These are phyloP conservation scores for Scolopax bukidnonensis DNA, from an alignment of 2,797 vertebrate genomes.

Conservation along the genomic window DNA sequence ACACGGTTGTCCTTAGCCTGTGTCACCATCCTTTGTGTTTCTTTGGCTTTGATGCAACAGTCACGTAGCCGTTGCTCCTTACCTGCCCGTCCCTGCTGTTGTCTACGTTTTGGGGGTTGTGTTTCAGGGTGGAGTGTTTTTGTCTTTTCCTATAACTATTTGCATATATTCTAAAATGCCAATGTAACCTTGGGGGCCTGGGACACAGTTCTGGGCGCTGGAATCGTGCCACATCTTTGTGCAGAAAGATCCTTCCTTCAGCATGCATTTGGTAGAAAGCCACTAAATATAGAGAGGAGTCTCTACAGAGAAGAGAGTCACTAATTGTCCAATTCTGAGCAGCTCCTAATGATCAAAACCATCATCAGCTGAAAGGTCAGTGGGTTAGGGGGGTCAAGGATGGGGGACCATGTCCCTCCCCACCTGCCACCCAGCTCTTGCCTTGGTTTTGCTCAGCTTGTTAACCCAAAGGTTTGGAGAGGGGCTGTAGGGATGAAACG, in stretches of 20 bases:
- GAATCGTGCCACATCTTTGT: background rate
- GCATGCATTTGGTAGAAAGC: background rate
- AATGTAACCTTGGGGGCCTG: background rate
- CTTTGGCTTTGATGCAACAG: accelerated
- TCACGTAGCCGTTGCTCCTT: accelerated
- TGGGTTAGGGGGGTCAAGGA: background rate
- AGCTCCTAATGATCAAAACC: background rate
- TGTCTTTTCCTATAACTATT: accelerated
- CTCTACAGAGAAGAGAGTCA: background rate
- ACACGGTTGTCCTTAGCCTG: accelerated
- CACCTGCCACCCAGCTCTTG: background rate
- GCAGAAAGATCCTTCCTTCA: background rate
- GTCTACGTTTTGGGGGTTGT: background rate
- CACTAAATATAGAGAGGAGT: background rate
- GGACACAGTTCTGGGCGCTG: background rate
- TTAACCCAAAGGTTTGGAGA: background rate
- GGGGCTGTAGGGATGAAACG: background rate
- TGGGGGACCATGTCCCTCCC: background rate
- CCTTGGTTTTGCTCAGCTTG: background rate
- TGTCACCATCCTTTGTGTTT: background rate
- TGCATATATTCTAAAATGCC: background rate
- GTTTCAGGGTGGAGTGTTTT: background rate
- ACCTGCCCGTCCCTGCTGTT: accelerated
- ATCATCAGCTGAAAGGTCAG: background rate
- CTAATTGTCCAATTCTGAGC: background rate